Conservation (phyloP, 2,113 vertebrate genomes). For the Sapajus apella region DNA sequence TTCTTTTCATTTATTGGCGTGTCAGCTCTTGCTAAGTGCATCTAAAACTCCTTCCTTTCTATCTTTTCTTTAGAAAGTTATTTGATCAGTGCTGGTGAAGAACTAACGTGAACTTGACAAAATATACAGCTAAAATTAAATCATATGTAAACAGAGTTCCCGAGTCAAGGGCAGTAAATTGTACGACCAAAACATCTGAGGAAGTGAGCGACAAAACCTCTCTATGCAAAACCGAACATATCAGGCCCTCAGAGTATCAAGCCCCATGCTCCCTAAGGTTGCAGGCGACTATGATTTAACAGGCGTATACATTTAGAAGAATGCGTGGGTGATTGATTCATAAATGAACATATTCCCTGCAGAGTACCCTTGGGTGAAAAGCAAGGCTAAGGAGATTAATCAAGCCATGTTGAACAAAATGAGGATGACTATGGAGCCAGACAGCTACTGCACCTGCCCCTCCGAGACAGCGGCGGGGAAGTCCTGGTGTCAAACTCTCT, state of each 20-base stretch:
- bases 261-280: background rate
- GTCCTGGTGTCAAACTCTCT: background rate
- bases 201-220: background rate
- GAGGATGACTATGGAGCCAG: too few relatives aligned
- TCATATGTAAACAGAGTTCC: background rate
- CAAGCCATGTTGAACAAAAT: background rate
- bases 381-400: background rate
- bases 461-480: fast-evolving
- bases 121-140: background rate
- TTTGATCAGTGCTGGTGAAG: background rate
- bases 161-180: background rate
- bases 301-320: background rate
- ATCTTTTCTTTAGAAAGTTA: background rate
- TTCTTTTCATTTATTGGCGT: background rate
- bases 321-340: background rate
- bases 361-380: too few relatives aligned
- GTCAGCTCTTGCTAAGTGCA: background rate
- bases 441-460: fast-evolving
- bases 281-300: background rate
- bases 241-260: background rate
- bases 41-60: background rate
- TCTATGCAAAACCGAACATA: background rate
- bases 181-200: background rate
- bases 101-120: background rate
- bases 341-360: background rate